phyloP scores from a whole-genome alignment of 2,797 vertebrate species.

The Pipistrellus pygmaeus region DNA sequence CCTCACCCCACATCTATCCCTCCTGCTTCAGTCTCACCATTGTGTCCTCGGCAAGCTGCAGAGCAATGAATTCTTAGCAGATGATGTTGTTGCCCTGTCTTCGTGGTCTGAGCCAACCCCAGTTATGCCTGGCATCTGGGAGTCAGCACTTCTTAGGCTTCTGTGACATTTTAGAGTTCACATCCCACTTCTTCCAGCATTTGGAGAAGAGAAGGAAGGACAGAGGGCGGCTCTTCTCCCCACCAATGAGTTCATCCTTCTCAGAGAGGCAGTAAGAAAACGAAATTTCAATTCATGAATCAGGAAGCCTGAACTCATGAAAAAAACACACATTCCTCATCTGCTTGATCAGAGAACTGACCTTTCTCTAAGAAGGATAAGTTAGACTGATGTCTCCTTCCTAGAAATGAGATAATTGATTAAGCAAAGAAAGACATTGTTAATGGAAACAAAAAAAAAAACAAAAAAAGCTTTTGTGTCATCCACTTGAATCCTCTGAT shows the following conservation, averaged over 20 bases:
- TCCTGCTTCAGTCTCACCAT: conserved; percentile 49
- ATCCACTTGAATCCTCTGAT: neutral
- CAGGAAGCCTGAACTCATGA: conserved; percentile 64
- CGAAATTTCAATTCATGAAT: conserved; percentile 67
- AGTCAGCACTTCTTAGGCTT: conserved; percentile 73
- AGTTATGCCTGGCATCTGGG: conserved; percentile 69
- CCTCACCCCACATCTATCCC: neutral
- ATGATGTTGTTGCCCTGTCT: conserved; percentile 49
- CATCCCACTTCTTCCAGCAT: conserved; percentile 75
- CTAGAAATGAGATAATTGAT: conserved; percentile 12
- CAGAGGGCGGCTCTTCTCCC: conserved; percentile 70
- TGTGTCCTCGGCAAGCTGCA: conserved; percentile 29
- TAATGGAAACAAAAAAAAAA: neutral
- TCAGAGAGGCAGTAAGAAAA: conserved; percentile 53
- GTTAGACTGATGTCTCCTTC: neutral
- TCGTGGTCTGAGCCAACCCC: neutral
- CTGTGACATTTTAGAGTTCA: conserved; percentile 77
- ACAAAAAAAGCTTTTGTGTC: neutral
- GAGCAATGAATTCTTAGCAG: conserved; percentile 68
- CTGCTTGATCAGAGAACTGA: conserved; percentile 1
- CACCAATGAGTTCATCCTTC: conserved; percentile 71
- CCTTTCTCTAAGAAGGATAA: conserved; percentile 39
- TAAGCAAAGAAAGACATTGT: neutral
- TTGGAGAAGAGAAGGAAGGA: conserved; percentile 59
- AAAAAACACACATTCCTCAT: conserved; percentile 56